Base-by-base conservation (phyloP, 1,140 invertebrate species). In the Zaprionus africanus region DNA sequence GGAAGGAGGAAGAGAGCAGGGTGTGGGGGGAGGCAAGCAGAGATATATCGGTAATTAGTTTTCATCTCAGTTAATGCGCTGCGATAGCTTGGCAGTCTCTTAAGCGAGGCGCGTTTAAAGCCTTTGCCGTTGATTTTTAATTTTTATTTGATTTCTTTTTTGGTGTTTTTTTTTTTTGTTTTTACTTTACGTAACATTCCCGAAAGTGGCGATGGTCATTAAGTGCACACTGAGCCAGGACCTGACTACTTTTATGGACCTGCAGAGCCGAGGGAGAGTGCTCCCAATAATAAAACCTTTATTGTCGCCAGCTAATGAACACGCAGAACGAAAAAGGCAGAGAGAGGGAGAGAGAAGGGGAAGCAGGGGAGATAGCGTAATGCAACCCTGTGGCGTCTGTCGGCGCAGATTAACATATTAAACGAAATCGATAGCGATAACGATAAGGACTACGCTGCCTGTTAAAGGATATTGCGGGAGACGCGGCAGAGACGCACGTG, bases 351-450 rank as follows among this genome's bases (percentile, higher is more conserved):
- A 11, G 9, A 59, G 34, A 12, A 51, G 65, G 34, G 41, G 15
- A 28, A 31, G 59, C 17, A 28, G 28, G 62, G 24, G n/a, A 65
- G 28, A 13, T 5, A 66, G 41, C n/a, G 31, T 54, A 17, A 5
- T 31, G 22, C 34, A 34, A 65, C 62, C 62, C 62, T 19, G 49
- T 26, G 63, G 46, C 54, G 56, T 17, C 56, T 70, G 60, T 66
- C 66, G 54, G 68, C 78, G 72, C 69, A 84, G 84, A 90, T 88
- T 88, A 88, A 88, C 84, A 85, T 88, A 88, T 88, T 90, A 90
- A 90, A 90, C 82, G 85, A 90, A 90, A 90, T 90, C 86, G 86
- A 90, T 84, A 76, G 72, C 61, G 70, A 76, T 65, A 64, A 72
- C 67, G 79, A 76, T 79, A 59, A 54, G 62, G 61, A 70, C 59